phyloP scores from a whole-genome alignment of 2,797 vertebrate species.

The Ctenopoma multispine region DNA sequence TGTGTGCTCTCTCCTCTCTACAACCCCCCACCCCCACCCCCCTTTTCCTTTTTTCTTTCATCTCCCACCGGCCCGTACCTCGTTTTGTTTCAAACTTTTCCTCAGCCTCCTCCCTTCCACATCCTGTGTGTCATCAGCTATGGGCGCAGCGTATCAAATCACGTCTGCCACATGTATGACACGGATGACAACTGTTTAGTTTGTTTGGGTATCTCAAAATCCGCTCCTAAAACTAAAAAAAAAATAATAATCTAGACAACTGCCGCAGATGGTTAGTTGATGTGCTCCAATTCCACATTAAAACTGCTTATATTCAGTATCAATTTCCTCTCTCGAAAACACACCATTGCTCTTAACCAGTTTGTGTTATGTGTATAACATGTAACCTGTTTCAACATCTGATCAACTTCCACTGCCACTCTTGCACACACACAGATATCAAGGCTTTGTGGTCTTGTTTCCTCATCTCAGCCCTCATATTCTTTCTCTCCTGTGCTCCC shows the following conservation, averaged over 20 bases:
- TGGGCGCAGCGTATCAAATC: conserved; percentile 19
- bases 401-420: background rate
- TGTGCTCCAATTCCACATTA: background rate
- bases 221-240: background rate
- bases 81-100: conserved; percentile 30
- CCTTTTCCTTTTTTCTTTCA: conserved; percentile 53
- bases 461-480: conserved; percentile 4
- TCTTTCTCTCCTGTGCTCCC: conserved; percentile 68
- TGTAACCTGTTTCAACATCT: conserved; percentile 36
- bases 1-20: conserved; percentile 64
- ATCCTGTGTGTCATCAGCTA: conserved; percentile 50
- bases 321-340: conserved; percentile 8
- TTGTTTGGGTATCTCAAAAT: conserved; percentile 34
- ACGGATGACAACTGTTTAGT: conserved; percentile 34
- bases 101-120: conserved; percentile 49
- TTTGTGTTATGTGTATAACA: conserved; percentile 9
- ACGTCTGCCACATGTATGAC: conserved; percentile 38
- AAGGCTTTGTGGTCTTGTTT: conserved; percentile 16
- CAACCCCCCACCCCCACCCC: conserved; percentile 30
- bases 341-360: background rate
- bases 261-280: conserved; percentile 3
- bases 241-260: background rate
- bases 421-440: background rate
- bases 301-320: conserved; percentile 4
- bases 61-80: conserved; percentile 60